phyloP scores from a whole-genome alignment of 2,113 vertebrate species.

The Desmodus rotundus region DNA sequence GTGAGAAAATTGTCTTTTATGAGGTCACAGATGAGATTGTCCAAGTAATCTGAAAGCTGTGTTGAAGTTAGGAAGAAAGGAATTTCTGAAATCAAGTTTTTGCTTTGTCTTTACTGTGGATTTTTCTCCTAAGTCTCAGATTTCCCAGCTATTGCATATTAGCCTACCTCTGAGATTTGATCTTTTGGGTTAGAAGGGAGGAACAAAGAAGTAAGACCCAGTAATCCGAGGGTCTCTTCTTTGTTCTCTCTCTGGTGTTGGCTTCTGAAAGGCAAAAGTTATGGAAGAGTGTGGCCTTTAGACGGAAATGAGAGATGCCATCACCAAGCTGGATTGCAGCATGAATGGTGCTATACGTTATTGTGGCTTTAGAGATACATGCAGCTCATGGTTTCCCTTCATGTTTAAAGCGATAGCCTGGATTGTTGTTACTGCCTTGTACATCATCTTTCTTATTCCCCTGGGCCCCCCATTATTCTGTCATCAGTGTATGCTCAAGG shows the following conservation, averaged over 20 bases:
- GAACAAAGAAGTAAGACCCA: neutral
- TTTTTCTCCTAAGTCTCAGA: constrained; percentile 31
- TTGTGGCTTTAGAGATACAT: neutral
- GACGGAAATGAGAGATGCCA: neutral
- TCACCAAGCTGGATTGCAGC: neutral
- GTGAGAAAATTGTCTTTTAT: constrained; percentile 23
- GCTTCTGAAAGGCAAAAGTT: neutral
- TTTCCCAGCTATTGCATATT: constrained; percentile 36
- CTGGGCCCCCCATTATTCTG: neutral
- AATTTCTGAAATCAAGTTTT: constrained; percentile 37
- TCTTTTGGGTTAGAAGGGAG: constrained; percentile 20
- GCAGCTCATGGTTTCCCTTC: neutral
- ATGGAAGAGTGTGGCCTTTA: neutral
- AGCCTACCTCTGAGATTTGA: constrained; percentile 44
- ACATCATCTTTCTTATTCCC: neutral
- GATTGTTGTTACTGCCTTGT: neutral
- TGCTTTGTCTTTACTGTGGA: constrained; percentile 24
- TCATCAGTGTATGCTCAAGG: neutral
- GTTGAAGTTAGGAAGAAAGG: constrained; percentile 3
- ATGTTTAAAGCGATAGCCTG: neutral
- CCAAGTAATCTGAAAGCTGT: neutral
- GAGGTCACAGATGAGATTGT: constrained; percentile 20
- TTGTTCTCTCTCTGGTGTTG: constrained; percentile 12
- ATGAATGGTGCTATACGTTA: neutral
- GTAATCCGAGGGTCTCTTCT: neutral